Evolutionary conservation across 2,888 invertebrate species (phyloP), one percentile per base, ranked within the genome.

Genomic region (Ischnus inquisitorius): DNA sequence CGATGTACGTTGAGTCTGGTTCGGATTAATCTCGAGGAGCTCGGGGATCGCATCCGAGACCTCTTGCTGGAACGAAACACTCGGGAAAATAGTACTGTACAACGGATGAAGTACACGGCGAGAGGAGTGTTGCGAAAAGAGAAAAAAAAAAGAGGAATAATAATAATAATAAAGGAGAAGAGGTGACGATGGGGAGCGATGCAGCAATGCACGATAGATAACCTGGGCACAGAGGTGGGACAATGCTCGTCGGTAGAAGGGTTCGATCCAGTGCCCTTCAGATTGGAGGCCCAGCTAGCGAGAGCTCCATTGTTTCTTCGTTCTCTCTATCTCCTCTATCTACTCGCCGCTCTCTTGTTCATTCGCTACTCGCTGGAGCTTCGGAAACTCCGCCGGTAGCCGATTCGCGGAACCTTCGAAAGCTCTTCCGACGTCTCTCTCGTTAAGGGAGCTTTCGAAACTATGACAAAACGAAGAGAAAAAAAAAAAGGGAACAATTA

Each of bases 181-280:
- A 72, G 62, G 62, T 74, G 60, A 43, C 46, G 46, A 14, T 34
- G 62, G 72, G 39, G 48, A 60, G 60, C n/a, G 51, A 60, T 69
- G 76, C 68, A 76, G 71, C 46, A 68, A 69, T 74, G 64, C 72
- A 72, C 67, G 82, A 60, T 69, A 79, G 69, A 25, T 51, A 25
- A 25, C 46, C 34, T 19, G 48, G 46, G 65, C 39, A 67, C 28
- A n/a, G 75, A 62, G 54, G 60, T n/a, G 69, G 48, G 39, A 89
- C 89, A 89, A 89, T 88, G 89, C 88, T 86, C 77, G 75, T 28
- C 51, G 77, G 46, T 62, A 85, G 77, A 86, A 88, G 89, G 90
- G 89, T 90, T 91, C 90, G 90, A 91, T 90, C 90, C 90, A 90
- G 89, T 89, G 90, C 90, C 91, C 91, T 92, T 91, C 89, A 91